These are phyloP conservation scores for Ormyrus nitidulus DNA, from an alignment of 2,888 invertebrate genomes.

Conservation along the genomic window DNA sequence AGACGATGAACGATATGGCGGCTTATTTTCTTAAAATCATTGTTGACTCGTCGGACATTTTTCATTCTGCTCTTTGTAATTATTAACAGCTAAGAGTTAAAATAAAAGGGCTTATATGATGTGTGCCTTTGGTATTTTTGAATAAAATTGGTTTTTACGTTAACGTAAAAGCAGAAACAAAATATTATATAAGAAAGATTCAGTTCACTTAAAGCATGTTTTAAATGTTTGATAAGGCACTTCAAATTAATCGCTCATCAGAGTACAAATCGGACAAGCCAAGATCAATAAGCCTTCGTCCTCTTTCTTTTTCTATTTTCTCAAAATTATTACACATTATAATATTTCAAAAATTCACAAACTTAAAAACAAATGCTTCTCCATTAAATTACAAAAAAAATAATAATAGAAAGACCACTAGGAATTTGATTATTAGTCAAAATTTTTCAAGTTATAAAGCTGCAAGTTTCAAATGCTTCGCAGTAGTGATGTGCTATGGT, in stretches of 20 bases:
- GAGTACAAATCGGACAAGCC: constrained; percentile 8
- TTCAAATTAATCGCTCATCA: constrained; percentile 43
- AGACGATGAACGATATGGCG: constrained; percentile 41
- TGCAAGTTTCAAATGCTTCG: no score
- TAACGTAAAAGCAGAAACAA: constrained; percentile 14
- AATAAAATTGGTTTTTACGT: not conserved
- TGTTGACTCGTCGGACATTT: constrained; percentile 39
- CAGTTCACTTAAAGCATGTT: constrained; percentile 26
- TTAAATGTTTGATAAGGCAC: constrained; percentile 48
- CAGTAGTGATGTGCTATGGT: not conserved
- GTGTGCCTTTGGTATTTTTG: constrained; percentile 22
- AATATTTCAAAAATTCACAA: constrained; percentile 19
- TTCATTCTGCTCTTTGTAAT: constrained; percentile 9
- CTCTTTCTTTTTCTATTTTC: not conserved
- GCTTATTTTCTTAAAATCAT: constrained; percentile 18
- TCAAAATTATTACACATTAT: constrained; percentile 30
- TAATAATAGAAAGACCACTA: constrained; percentile 11
- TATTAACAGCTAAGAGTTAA: constrained; percentile 21
- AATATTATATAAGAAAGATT: not conserved
- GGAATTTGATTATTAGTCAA: no score
- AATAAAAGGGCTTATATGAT: constrained; percentile 4
- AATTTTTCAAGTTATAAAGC: no score
- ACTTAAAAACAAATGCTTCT: not conserved
- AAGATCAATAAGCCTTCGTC: not conserved
- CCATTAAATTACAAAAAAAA: constrained; percentile 28